Conservation (phyloP, 2,113 vertebrate species). For the Cyprinodon variegatus region DNA sequence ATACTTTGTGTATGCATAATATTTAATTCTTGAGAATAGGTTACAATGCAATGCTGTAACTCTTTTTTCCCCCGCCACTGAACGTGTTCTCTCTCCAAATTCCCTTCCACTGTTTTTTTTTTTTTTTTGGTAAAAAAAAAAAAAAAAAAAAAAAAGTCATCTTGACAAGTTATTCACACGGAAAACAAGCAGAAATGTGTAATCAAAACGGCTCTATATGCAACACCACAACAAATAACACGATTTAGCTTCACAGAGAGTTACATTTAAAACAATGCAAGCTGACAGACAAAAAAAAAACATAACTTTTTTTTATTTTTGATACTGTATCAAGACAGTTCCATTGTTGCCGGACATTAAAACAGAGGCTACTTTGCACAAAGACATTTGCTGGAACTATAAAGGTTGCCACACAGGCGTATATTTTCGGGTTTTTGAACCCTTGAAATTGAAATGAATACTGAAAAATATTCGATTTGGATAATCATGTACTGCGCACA, state of each 20-base stretch:
- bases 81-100: constrained; percentile 60
- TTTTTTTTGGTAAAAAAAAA: constrained; percentile 72
- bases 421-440: constrained; percentile 65
- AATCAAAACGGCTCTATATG: constrained; percentile 82
- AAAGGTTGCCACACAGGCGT: constrained; percentile 71
- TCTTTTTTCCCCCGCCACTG: constrained; percentile 77
- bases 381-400: constrained; percentile 82
- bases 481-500: constrained; percentile 68
- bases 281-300: constrained; percentile 80
- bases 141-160: constrained; percentile 70
- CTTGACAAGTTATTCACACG: constrained; percentile 83
- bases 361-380: constrained; percentile 79
- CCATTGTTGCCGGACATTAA: constrained; percentile 81
- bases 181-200: constrained; percentile 84
- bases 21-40: constrained; percentile 82
- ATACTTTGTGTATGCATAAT: constrained; percentile 85
- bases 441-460: constrained; percentile 61
- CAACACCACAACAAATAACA: constrained; percentile 85
- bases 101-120: constrained; percentile 73
- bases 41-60: constrained; percentile 86
- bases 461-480: constrained; percentile 72
- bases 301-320: constrained; percentile 71
- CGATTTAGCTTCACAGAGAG: constrained; percentile 80
- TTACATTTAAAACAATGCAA: constrained; percentile 85
- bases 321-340: constrained; percentile 82